A percentile compares a stretch with the other conserved stretches of the same genome.
phyloP scores from a whole-genome alignment of 2,888 invertebrate species.

The Seira sanloemensis region DNA sequence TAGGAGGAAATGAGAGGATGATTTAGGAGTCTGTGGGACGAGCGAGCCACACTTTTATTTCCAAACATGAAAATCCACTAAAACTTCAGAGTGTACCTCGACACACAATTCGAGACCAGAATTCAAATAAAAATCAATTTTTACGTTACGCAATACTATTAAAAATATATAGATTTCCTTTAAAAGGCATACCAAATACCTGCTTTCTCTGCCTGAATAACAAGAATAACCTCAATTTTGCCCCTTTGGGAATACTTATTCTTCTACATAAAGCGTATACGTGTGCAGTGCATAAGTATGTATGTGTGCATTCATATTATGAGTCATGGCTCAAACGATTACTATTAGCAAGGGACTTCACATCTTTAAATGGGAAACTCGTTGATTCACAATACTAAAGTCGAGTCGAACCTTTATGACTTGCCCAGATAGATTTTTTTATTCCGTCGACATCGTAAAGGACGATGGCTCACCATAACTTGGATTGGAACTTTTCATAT shows the following conservation, averaged over 20 bases:
- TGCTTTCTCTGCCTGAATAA: too few relatives aligned
- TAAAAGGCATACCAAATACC: neutral
- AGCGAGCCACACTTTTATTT: neutral
- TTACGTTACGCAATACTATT: conserved; percentile 1
- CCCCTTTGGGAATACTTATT: too few relatives aligned
- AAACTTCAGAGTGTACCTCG: neutral
- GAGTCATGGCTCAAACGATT: neutral
- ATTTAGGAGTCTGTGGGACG: neutral
- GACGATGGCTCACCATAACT: too few relatives aligned
- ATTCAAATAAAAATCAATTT: conserved; percentile 1
- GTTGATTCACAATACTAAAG: too few relatives aligned
- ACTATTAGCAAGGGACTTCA: neutral
- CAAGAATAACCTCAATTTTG: too few relatives aligned
- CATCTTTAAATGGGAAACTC: too few relatives aligned
- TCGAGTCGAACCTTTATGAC: too few relatives aligned
- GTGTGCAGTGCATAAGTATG: too few relatives aligned
- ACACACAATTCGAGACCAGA: neutral
- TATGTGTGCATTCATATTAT: neutral
- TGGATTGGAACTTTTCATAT: too few relatives aligned
- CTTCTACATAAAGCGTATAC: too few relatives aligned
- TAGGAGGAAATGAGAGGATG: neutral
- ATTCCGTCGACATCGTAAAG: too few relatives aligned
- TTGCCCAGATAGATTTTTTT: too few relatives aligned
- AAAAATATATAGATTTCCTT: neutral
- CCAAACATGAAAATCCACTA: conserved; percentile 7